Conservation (phyloP, 2,797 vertebrate genomes). For the Odontamblyopus lacepedii region DNA sequence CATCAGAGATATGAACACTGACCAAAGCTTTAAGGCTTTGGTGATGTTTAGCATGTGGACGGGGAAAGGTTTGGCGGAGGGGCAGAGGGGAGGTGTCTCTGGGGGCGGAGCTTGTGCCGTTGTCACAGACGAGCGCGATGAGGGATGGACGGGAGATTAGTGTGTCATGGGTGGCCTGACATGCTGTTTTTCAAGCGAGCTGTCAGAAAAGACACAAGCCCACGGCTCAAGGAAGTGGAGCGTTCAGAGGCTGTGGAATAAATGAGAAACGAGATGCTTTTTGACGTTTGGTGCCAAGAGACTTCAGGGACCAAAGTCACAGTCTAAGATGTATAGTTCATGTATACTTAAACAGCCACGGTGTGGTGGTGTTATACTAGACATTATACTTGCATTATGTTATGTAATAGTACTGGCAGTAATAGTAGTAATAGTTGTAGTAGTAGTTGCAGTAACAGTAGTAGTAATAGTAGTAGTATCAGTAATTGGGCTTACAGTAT, state of each 20-base stretch:
- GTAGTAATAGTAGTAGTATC: background rate
- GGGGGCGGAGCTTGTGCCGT: constrained; percentile 54
- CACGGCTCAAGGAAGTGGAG: constrained; percentile 48
- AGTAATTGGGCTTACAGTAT: too few relatives aligned
- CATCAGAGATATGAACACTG: too few relatives aligned
- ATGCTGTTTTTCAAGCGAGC: constrained; percentile 69
- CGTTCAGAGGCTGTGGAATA: constrained; percentile 35
- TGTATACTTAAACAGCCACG: background rate
- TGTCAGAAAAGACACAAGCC: constrained; percentile 61
- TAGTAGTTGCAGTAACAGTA: too few relatives aligned
- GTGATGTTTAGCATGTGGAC: too few relatives aligned
- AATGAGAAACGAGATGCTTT: constrained; percentile 26
- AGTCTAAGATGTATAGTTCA: background rate
- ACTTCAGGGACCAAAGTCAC: background rate
- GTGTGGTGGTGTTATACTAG: background rate
- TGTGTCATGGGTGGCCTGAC: constrained; percentile 63
- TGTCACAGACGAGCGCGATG: constrained; percentile 75
- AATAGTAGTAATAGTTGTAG: background rate
- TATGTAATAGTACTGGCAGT: background rate
- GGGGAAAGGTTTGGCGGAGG: background rate
- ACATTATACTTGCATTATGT: background rate
- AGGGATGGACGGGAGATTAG: constrained; percentile 75
- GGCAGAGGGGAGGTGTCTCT: constrained; percentile 24
- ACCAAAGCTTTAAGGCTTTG: too few relatives aligned
- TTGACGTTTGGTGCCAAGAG: constrained; percentile 25